Evolutionary conservation across 2,888 invertebrate species (phyloP), one percentile per base, ranked within the genome.

Genomic region (Dione juno): DNA sequence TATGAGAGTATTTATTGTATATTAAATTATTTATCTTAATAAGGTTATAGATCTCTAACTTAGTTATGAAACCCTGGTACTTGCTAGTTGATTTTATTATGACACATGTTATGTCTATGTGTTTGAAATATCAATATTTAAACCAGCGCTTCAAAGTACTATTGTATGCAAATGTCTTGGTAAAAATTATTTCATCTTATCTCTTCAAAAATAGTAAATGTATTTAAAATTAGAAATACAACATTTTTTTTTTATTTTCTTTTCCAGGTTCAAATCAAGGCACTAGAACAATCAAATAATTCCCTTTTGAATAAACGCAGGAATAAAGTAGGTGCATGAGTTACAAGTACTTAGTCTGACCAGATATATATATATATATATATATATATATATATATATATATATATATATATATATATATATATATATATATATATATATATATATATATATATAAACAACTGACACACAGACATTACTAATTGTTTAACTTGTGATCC

Each of bases 281-380:
- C 97, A 8, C 90, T 99, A 79, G 97, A 98, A 78, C 96, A 97
- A 81, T 97, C 98, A 71, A 99, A 98, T 86, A 99, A 99, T 87
- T 95, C 98, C 0, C 90, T 99, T 68, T 91, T 99, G 48, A 97
- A 97, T 85, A 99, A 98, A 87, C 94, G 98, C 77, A 93, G 96
- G 79, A 95, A 95, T 74, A 93, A 93, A 80, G 93, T 93, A 0
- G 91, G 93, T 1, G 93, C 93, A 64, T 93, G 87, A 90, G 65
- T 16, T 11, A 66, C 14, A 66, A 71, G 74, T 76, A 71, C 76
- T 72, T 74, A 66, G 63, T 69, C 63, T 68, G 68, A 54, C 68
- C 68, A 54, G 68, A 64, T 48, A 37, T 50, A 37, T 35, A 63
- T 63, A 63, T 48, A 64, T 11, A 64, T 50, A 40, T 50, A 48